These are phyloP conservation scores for Ophioderma brevispina DNA, from an alignment of 35 echinoderm and acorn worm species.

Conservation along the genomic window DNA sequence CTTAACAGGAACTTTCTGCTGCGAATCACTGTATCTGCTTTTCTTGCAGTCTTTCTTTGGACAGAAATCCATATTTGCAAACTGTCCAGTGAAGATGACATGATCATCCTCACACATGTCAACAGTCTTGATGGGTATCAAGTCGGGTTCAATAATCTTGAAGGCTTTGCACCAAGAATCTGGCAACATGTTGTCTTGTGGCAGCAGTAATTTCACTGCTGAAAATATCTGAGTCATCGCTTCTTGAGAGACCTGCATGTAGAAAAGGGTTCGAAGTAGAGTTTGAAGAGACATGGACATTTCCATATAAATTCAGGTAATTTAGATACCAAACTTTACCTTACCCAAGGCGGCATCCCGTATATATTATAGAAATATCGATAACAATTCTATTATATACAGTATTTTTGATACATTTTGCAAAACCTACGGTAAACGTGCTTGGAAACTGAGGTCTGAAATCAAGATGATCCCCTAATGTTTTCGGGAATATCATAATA, in stretches of 20 bases:
- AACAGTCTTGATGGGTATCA: background rate
- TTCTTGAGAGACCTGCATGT: background rate
- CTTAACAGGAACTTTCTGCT: background rate
- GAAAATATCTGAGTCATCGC: background rate
- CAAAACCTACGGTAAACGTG: too few relatives aligned
- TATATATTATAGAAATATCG: too few relatives aligned
- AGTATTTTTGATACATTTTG: too few relatives aligned
- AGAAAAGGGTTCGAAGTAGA: background rate
- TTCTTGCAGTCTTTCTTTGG: background rate
- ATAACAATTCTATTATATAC: too few relatives aligned
- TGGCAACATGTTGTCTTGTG: background rate
- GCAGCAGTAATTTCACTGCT: background rate
- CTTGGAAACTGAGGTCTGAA: too few relatives aligned
- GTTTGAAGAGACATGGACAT: too few relatives aligned
- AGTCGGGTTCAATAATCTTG: background rate
- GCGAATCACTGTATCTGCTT: background rate
- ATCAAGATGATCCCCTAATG: too few relatives aligned
- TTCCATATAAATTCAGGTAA: too few relatives aligned
- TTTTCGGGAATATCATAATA: too few relatives aligned
- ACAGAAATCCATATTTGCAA: background rate
- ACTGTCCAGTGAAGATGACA: background rate
- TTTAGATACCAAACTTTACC: too few relatives aligned
- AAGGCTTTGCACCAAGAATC: background rate
- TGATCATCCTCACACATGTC: background rate
- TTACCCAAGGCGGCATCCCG: too few relatives aligned